Evolutionary conservation across 2,797 vertebrate genomes (phyloP).

Genomic region (Spinus olivaceus): DNA sequence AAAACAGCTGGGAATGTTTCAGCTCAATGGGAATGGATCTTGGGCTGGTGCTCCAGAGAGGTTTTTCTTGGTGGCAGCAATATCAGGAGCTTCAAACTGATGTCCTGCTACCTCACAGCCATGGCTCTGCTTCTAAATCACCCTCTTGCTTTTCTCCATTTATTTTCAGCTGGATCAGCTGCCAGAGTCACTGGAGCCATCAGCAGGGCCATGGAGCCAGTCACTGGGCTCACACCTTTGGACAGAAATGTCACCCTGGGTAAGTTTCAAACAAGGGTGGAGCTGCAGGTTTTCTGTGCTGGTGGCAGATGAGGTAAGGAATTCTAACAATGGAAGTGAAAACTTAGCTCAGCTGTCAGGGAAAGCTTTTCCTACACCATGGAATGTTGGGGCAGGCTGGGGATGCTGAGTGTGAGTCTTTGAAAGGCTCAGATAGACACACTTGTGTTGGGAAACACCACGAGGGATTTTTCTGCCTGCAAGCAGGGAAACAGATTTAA

Average conservation of each 20-base stretch:
- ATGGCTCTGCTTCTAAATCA: not conserved
- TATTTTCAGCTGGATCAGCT: not conserved
- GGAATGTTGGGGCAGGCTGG: not conserved
- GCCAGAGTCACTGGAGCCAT: not conserved
- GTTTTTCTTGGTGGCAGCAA: not conserved
- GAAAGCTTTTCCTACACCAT: not conserved
- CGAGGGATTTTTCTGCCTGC: not conserved
- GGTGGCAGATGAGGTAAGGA: not conserved
- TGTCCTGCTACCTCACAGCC: not conserved
- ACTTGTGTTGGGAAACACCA: not conserved
- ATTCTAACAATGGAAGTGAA: not conserved
- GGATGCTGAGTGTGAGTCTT: not conserved
- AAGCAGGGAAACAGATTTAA: not conserved
- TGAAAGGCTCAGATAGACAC: not conserved
- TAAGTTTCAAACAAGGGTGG: not conserved
- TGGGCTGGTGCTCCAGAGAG: not conserved
- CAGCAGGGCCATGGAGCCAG: not conserved
- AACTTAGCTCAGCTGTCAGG: not conserved
- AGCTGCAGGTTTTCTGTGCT: not conserved
- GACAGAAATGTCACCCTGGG: not conserved
- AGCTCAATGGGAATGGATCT: not conserved
- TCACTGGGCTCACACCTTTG: not conserved
- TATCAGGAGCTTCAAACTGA: not conserved
- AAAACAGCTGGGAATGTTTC: not conserved
- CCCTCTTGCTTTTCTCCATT: not conserved